Evolutionary conservation across 2,797 vertebrate genomes (phyloP), one percentile per base, ranked within the genome.

Genomic region (Diceros bicornis): DNA sequence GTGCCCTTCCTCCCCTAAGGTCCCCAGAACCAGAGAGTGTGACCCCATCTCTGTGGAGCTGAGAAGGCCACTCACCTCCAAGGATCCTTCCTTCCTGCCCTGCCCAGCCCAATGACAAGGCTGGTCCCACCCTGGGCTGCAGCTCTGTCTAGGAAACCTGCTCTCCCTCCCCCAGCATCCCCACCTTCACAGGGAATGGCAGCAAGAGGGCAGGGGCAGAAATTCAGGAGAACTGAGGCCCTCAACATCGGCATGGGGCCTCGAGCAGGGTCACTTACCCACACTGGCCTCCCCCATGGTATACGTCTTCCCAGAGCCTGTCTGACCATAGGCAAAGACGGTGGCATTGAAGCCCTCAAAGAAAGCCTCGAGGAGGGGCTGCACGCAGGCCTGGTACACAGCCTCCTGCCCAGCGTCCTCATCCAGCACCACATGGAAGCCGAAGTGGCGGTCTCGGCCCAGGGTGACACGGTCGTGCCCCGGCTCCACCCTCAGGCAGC

Each of bases 291-390:
- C 99, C 82, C 99, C 99, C 96, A 99, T 99, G 74, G 99, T 99
- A 98, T 99, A 99, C 0, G 99, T 99, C 98, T 99, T 99, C 83
- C 99, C 99, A 0, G 99, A 99, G 96, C 99, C 99, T 0, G 99
- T 99, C 99, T 99, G 99, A 2, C 99, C 99, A 29, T 99, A 99
- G 77, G 99, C 99, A 98, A 99, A 99, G 34, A 99, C 99, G 0
- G 99, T 99, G 82, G 99, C 99, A 47, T 99, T 99, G 98, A 99
- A 99, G 12, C 99, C 99, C 98, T 99, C 99, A 97, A 99, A 99
- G 98, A 99, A 99, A 50, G 99, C 99, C 74, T 99, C 99, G 2
- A 99, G 99, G 72, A 99, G 99, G 0, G 99, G 99, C 98, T 99
- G 99, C 32, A 99, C 99, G 1, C 99, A 99, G 61, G 97, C 98